Percentiles rank a stretch among this genome's conserved stretches.
Conservation (phyloP, 2,888 invertebrate genomes). For the Polyommatus iphigenia region DNA sequence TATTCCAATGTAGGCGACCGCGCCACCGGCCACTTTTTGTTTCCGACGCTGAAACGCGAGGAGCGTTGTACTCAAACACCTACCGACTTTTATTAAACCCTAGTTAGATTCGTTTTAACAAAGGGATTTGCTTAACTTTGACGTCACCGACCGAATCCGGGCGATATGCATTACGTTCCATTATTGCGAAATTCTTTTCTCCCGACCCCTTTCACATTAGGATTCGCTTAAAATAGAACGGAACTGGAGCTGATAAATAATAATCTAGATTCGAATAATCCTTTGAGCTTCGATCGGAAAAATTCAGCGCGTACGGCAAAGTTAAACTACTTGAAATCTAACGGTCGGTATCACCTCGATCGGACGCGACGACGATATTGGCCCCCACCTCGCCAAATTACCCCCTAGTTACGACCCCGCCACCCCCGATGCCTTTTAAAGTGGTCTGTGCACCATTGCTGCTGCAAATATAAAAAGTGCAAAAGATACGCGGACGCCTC, state of each 20-base stretch:
- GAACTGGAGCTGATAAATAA: background rate
- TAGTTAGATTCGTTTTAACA: conserved; percentile 49
- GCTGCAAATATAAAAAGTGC: conserved; percentile 77
- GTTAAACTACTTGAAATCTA: conserved; percentile 65
- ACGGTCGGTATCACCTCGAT: conserved; percentile 76
- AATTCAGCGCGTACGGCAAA: conserved; percentile 21
- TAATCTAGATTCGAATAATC: conserved; percentile 19
- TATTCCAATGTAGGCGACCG: conserved; percentile 80
- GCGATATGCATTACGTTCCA: conserved; percentile 8
- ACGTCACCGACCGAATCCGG: conserved; percentile 35
- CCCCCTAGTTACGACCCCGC: conserved; percentile 76
- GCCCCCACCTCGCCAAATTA: conserved; percentile 77
- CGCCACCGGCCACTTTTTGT: conserved; percentile 78
- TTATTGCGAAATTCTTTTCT: conserved; percentile 22
- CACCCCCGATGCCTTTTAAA: conserved; percentile 76
- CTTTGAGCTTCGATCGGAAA: background rate
- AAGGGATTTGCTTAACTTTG: conserved; percentile 43
- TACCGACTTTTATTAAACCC: conserved; percentile 76
- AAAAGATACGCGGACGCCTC: conserved; percentile 74
- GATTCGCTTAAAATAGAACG: background rate
- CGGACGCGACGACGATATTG: conserved; percentile 77
- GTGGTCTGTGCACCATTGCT: conserved; percentile 77
- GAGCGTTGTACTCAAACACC: conserved; percentile 77
- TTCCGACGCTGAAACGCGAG: conserved; percentile 77
- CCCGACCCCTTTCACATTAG: background rate